phyloP scores from a whole-genome alignment of 2,113 vertebrate genomes.

The Paraplagusia blochii region DNA sequence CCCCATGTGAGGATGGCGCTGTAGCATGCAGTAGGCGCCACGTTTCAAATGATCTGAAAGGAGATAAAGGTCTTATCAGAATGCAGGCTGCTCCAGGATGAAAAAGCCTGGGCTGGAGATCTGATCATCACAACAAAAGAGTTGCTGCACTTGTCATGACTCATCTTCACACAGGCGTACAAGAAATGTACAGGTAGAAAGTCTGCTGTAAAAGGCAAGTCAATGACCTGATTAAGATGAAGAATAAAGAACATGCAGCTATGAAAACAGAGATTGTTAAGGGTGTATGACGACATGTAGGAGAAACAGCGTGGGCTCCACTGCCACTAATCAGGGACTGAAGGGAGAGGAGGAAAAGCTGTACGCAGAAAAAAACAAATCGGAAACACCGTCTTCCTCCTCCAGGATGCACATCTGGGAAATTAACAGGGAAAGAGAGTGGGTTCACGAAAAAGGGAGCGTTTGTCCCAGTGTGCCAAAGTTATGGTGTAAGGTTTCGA shows the following conservation, averaged over 20 bases:
- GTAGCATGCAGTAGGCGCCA: slow-evolving; percentile 4
- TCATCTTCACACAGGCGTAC: slow-evolving; percentile 8
- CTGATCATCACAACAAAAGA: slow-evolving; percentile 22
- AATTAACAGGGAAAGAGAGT: slow-evolving; percentile 41
- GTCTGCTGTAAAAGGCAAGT: too few species aligned
- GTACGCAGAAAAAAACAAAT: background rate
- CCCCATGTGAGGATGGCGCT: background rate
- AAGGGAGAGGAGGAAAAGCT: slow-evolving; percentile 14
- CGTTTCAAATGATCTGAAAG: slow-evolving; percentile 15
- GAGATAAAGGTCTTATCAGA: slow-evolving; percentile 24
- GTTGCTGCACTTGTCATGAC: background rate
- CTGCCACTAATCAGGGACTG: slow-evolving; percentile 16
- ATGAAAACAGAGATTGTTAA: too few species aligned
- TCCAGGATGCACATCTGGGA: slow-evolving; percentile 32
- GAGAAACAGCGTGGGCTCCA: slow-evolving; percentile 15
- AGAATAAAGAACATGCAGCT: too few species aligned
- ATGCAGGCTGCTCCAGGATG: slow-evolving; percentile 10
- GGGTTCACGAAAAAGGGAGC: slow-evolving; percentile 43
- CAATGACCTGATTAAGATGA: too few species aligned
- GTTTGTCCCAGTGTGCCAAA: slow-evolving; percentile 15
- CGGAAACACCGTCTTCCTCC: slow-evolving; percentile 28
- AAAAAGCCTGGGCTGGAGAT: slow-evolving; percentile 26
- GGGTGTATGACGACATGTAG: background rate
- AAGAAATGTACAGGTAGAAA: background rate
- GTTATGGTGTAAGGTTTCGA: slow-evolving; percentile 30